phyloP scores from a whole-genome alignment of 2,113 vertebrate genomes.

The Gasterosteus nipponicus region DNA sequence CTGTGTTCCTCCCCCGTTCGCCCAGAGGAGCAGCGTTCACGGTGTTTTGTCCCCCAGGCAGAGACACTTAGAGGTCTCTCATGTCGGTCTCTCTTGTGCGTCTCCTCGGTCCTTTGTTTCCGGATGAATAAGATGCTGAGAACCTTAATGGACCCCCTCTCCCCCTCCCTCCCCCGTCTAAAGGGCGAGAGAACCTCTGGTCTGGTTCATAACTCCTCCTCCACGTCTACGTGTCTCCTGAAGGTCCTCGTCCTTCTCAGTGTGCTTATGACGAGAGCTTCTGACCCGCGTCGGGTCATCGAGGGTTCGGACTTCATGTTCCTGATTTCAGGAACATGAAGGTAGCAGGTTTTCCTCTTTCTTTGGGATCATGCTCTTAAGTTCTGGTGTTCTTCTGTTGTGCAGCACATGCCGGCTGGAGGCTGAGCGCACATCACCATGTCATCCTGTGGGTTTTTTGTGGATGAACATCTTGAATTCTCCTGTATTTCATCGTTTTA shows the following conservation, averaged over 20 bases:
- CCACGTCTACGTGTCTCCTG: no score
- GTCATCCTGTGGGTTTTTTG: background rate
- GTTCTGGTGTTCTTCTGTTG: no score
- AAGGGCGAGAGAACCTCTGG: no score
- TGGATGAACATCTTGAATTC: background rate
- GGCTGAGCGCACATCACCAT: background rate
- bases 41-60: slow-evolving; percentile 67
- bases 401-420: background rate
- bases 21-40: slow-evolving; percentile 62
- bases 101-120: slow-evolving; percentile 56
- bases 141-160: background rate
- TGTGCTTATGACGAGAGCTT: no score
- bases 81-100: slow-evolving; percentile 44
- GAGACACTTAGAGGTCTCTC: slow-evolving; percentile 65
- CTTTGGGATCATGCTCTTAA: no score
- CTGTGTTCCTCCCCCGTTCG: slow-evolving; percentile 48
- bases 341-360: no score
- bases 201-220: no score
- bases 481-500: background rate
- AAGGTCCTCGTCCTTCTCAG: no score
- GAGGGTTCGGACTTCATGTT: no score
- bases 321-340: no score
- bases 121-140: slow-evolving; percentile 63
- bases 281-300: no score
- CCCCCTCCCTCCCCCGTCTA: no score